Conservation (phyloP, 2,113 vertebrate genomes). For the Zapornia atra region DNA sequence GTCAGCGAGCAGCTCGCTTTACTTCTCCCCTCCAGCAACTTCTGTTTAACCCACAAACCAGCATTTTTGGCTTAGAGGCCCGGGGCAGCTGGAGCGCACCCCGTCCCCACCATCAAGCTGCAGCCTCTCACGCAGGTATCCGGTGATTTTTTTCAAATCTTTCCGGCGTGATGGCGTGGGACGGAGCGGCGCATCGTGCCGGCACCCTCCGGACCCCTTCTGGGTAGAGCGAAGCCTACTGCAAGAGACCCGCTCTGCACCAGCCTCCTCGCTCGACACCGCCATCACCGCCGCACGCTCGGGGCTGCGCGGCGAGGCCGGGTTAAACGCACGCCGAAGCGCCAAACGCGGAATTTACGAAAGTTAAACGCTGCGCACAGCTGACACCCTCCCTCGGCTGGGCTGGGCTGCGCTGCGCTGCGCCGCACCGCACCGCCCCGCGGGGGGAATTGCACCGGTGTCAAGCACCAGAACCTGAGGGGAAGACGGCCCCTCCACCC, state of each 20-base stretch:
- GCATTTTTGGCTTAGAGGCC: neutral
- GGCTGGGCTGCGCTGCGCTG: no score
- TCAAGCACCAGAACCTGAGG: fast-evolving
- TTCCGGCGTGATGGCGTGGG: fast-evolving
- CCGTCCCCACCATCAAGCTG: fast-evolving
- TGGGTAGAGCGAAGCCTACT: neutral
- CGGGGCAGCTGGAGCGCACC: neutral
- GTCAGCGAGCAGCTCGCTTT: neutral
- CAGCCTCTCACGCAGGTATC: neutral
- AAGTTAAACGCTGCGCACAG: neutral
- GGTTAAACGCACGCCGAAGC: fast-evolving
- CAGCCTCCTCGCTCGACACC: fast-evolving
- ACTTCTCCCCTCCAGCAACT: no score
- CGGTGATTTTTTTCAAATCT: neutral
- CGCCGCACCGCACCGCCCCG: neutral
- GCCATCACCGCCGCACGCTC: fast-evolving
- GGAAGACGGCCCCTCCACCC: neutral
- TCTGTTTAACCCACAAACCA: neutral
- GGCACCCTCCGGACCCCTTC: no score
- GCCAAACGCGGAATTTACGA: neutral
- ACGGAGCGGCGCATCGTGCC: neutral
- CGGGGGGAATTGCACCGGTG: no score
- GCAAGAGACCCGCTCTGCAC: neutral
- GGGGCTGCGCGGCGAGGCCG: fast-evolving
- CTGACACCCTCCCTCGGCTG: no score